These are phyloP conservation scores for Ceyx cyanopectus DNA, from an alignment of 2,113 vertebrate species.

Conservation along the genomic window DNA sequence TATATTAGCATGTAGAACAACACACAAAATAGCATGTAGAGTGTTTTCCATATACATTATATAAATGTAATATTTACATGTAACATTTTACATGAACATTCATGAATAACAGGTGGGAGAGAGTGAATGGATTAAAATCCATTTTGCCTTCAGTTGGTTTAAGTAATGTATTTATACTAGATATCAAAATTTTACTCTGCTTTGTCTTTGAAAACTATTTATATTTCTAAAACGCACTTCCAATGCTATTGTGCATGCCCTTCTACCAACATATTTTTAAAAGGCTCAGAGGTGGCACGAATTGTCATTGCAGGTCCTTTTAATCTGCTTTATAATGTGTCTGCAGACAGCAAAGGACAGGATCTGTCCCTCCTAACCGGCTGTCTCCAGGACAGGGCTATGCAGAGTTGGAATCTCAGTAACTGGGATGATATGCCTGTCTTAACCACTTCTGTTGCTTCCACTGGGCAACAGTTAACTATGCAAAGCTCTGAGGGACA, in stretches of 20 bases:
- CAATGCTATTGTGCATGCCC: fast-evolving
- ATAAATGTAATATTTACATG: neutral
- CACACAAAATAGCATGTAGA: neutral
- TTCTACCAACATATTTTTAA: neutral
- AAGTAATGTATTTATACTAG: neutral
- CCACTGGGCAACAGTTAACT: neutral
- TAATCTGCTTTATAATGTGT: neutral
- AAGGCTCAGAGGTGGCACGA: neutral
- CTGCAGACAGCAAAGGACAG: neutral
- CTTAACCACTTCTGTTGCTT: neutral
- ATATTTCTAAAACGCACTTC: neutral
- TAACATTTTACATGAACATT: neutral
- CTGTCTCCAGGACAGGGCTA: neutral
- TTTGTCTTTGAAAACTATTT: neutral
- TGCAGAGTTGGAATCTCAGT: neutral
- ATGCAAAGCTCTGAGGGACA: neutral
- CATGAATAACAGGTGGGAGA: neutral
- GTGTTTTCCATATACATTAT: neutral
- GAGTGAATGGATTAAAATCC: neutral
- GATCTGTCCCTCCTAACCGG: neutral
- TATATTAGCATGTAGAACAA: neutral
- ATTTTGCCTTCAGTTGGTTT: neutral
- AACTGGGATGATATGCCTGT: neutral
- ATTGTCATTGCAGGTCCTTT: neutral
- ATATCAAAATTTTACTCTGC: neutral